Percentiles rank a stretch among this genome's conserved stretches.
Conservation (phyloP, 2,113 vertebrate genomes). For the Fregata magnificens region DNA sequence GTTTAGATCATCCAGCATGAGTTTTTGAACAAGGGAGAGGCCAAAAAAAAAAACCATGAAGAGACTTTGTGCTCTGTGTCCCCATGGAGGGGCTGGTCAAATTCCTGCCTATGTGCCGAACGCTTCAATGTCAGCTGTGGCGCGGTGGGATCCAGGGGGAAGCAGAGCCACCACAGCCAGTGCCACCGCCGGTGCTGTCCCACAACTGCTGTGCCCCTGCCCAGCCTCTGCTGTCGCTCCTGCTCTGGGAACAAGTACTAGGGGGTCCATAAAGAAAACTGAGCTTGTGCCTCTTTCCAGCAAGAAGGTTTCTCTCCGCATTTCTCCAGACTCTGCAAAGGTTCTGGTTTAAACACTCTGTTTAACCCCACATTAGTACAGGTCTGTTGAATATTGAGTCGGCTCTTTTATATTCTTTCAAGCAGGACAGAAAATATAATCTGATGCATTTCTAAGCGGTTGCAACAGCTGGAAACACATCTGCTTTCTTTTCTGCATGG, state of each 20-base stretch:
- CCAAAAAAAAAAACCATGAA: no score
- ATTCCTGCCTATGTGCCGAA: background rate
- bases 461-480: background rate
- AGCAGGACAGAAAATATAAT: background rate
- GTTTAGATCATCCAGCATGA: background rate
- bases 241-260: background rate
- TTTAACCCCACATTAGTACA: background rate
- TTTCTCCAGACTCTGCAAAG: background rate
- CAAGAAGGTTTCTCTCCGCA: background rate
- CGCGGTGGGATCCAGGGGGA: accelerated
- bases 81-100: background rate
- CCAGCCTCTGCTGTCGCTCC: background rate
- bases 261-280: background rate
- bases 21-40: background rate
- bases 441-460: background rate
- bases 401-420: background rate
- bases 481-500: background rate
- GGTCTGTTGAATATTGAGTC: background rate
- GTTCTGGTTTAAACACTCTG: background rate
- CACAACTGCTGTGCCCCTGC: background rate
- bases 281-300: background rate
- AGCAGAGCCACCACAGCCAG: background rate
- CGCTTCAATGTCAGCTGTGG: accelerated
- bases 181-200: background rate
- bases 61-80: background rate